A percentile compares a stretch with the other conserved stretches of the same genome.
Conservation (phyloP, 2,888 invertebrate species). For the Cenopis cana region DNA sequence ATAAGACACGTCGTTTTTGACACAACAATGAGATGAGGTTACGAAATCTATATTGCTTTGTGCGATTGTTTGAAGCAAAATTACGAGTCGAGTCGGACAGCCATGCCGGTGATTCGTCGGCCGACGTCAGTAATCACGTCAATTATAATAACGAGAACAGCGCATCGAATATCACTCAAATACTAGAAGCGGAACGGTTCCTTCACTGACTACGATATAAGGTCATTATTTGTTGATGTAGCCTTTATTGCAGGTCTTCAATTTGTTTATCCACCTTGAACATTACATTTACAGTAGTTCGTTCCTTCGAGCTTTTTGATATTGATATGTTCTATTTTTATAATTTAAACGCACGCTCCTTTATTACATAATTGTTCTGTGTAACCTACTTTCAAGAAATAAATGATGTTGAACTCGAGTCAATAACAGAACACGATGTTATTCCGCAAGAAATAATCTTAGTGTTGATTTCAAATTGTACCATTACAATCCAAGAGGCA, state of each 20-base stretch:
- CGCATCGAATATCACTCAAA: slow-evolving; percentile 32
- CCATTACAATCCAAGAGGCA: slow-evolving; percentile 46
- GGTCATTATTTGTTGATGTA: slow-evolving; percentile 24
- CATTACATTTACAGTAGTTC: not conserved
- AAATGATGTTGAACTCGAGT: slow-evolving; percentile 42
- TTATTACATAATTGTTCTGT: slow-evolving; percentile 38
- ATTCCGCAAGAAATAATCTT: slow-evolving; percentile 47
- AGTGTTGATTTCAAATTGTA: slow-evolving; percentile 49
- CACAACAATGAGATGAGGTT: slow-evolving; percentile 59
- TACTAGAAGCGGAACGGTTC: slow-evolving; percentile 38
- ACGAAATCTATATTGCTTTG: slow-evolving; percentile 55
- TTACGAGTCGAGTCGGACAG: slow-evolving; percentile 38
- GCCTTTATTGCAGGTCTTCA: slow-evolving; percentile 2
- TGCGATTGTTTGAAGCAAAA: slow-evolving; percentile 55
- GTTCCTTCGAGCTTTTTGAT: not conserved
- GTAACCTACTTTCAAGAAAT: slow-evolving; percentile 38
- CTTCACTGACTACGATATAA: slow-evolving; percentile 24
- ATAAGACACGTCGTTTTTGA: slow-evolving; percentile 61
- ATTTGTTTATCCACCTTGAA: slow-evolving; percentile 6
- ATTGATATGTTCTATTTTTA: slow-evolving; percentile 6
- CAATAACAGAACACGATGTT: slow-evolving; percentile 41
- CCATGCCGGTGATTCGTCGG: slow-evolving; percentile 31
- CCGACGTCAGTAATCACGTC: slow-evolving; percentile 41
- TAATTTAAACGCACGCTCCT: slow-evolving; percentile 19
- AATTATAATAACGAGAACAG: slow-evolving; percentile 40